Evolutionary conservation across 2,888 invertebrate genomes (phyloP).

Genomic region (Chrysodeixis includens): DNA sequence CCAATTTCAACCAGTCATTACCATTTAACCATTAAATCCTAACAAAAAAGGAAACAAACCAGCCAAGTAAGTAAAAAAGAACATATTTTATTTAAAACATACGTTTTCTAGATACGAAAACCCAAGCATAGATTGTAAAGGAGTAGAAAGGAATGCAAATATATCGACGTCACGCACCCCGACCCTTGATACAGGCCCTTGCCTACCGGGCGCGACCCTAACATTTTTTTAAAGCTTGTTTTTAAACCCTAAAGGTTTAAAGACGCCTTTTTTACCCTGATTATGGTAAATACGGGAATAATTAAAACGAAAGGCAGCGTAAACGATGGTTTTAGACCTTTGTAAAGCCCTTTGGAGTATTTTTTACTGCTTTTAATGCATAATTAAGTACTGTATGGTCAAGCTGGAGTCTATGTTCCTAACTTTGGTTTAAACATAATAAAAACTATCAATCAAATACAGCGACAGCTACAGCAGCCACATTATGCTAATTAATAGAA

Average conservation of each 20-base stretch:
- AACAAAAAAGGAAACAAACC: not conserved
- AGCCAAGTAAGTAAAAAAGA: not conserved
- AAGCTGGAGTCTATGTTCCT: not conserved
- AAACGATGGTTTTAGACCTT: not conserved
- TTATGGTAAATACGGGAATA: not conserved
- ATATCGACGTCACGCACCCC: slow-evolving; percentile 27
- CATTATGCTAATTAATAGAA: not conserved
- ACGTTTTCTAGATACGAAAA: not conserved
- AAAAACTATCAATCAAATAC: too few species aligned
- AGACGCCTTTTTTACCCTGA: slow-evolving; percentile 6
- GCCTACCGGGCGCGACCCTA: not conserved
- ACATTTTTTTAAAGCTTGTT: slow-evolving; percentile 2
- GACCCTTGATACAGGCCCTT: slow-evolving; percentile 25
- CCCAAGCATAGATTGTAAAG: slow-evolving; percentile 11
- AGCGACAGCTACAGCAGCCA: not conserved
- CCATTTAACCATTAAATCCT: not conserved
- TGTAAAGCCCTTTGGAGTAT: not conserved
- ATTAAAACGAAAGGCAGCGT: not conserved
- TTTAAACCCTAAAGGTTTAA: not conserved
- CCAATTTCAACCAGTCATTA: not conserved
- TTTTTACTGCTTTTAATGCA: slow-evolving; percentile 4
- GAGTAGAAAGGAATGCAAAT: slow-evolving; percentile 39
- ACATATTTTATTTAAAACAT: not conserved
- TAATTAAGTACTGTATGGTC: not conserved
- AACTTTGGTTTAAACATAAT: too few species aligned